These are phyloP conservation scores for Dendronephthya gigantea DNA, from an alignment of 64 coral and sea anemone genomes.

Conservation along the genomic window DNA sequence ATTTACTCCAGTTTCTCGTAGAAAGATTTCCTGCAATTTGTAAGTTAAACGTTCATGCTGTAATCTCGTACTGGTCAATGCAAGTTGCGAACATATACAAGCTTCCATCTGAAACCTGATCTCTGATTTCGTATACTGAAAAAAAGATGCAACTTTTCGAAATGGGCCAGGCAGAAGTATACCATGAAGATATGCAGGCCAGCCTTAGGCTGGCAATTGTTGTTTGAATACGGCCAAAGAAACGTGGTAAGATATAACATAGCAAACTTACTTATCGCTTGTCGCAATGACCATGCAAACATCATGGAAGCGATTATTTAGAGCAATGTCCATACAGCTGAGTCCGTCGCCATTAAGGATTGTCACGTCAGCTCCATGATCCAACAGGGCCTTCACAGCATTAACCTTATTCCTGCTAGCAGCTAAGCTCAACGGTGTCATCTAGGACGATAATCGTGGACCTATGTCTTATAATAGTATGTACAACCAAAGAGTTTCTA, in stretches of 20 bases:
- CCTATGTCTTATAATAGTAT: no score
- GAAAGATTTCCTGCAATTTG: no score
- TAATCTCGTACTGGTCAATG: no score
- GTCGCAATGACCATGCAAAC: constrained; percentile 2
- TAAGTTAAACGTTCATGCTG: no score
- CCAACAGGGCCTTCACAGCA: neutral
- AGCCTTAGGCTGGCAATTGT: no score
- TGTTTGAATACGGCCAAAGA: neutral
- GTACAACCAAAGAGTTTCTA: neutral
- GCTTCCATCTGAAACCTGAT: no score
- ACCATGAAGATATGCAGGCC: no score
- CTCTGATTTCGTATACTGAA: no score
- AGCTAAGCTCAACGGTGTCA: neutral
- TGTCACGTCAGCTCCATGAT: neutral
- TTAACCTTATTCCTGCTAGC: neutral
- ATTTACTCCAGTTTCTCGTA: neutral
- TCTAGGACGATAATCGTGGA: neutral
- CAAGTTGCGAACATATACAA: no score
- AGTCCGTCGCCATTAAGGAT: neutral
- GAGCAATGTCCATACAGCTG: constrained; percentile 3
- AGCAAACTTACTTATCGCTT: neutral
- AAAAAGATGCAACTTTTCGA: no score
- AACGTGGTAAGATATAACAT: neutral
- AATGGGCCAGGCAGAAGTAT: no score
- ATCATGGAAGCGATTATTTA: neutral